Base-by-base conservation (phyloP, 1,140 invertebrate species). In the Pararge aegeria region DNA sequence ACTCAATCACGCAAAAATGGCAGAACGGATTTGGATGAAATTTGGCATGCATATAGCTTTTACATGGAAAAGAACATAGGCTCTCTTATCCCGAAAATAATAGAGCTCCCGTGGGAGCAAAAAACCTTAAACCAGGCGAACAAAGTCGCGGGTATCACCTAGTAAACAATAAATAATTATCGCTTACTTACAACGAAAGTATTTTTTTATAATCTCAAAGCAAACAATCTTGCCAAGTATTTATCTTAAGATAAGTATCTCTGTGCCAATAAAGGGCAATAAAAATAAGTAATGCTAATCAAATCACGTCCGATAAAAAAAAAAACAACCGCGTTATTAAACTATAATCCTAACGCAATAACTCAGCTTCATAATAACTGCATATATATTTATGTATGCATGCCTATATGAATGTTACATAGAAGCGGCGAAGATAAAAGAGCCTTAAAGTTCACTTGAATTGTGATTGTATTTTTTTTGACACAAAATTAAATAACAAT, bases 351-450 rank as follows among this genome's bases (percentile, higher is more conserved):
- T 42, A 18, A 5, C 5, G 13, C 38, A 42, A 42, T 42, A 42
- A 42, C 16, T 42, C 18, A 42, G 13, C 13, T 18, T 15, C 13
- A 18, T 42, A 42, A 42, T 16, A 16, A 42, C 4, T 15, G 13
- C 4, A 13, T 34, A 42, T 42, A 12, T 42, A 42, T 42, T 42
- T 42, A 42, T 42, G 16, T 42, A 42, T 42, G 38, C 38, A 18
- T 42, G 18, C 5, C 9, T 42, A 15, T 16, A 18, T 42, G n/a
- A 42, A 16, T 42, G 38, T 42, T 16, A 18, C 38, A 42, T 18
- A 18, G 10, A 42, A 15, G 13, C 38, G 38, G 38, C 10, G 18
- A 42, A 42, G 38, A 42, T 42, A 7, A 42, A 42, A 42, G 13
- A 12, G 13, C 0, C 38, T 12, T 34, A 34, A 12, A 18, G 38